Percentiles rank a stretch among this genome's conserved stretches.
phyloP scores from a whole-genome alignment of 2,113 vertebrate species.

The Nymphicus hollandicus region DNA sequence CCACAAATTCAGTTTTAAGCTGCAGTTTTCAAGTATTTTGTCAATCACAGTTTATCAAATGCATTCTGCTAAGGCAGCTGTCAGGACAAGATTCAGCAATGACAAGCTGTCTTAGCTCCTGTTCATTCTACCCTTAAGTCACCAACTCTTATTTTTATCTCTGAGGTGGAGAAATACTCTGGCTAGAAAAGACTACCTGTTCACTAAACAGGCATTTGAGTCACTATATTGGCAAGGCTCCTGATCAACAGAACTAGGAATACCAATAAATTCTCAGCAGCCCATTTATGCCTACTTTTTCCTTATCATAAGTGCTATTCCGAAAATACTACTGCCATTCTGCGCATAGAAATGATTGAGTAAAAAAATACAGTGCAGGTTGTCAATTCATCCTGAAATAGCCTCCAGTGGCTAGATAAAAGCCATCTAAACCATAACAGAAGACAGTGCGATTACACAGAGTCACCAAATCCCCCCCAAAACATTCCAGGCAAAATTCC shows the following conservation, averaged over 20 bases:
- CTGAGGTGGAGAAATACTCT: constrained; percentile 26
- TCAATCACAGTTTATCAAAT: constrained; percentile 73
- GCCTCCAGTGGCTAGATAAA: constrained; percentile 37
- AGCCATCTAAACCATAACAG: constrained; percentile 3
- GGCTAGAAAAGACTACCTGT: constrained; percentile 50
- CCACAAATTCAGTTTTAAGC: constrained; percentile 57
- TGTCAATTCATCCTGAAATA: constrained; percentile 60
- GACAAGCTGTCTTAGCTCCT: constrained; percentile 63
- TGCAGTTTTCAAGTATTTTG: constrained; percentile 67
- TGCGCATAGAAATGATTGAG: constrained; percentile 44
- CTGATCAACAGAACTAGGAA: constrained; percentile 37
- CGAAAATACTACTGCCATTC: constrained; percentile 55
- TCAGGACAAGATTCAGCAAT: constrained; percentile 63
- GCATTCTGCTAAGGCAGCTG: constrained; percentile 68
- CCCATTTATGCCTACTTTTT: constrained; percentile 45
- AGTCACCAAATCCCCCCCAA: not conserved
- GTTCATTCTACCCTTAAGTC: constrained; percentile 46
- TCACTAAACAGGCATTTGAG: constrained; percentile 21
- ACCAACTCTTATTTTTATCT: constrained; percentile 56
- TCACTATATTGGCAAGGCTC: constrained; percentile 7
- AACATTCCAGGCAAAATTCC: not conserved
- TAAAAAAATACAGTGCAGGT: constrained; percentile 28
- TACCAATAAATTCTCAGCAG: constrained; percentile 58
- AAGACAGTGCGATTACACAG: not conserved
- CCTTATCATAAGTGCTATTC: constrained; percentile 61